Conservation (phyloP, 1,140 invertebrate species). For the Hycleus phaleratus region DNA sequence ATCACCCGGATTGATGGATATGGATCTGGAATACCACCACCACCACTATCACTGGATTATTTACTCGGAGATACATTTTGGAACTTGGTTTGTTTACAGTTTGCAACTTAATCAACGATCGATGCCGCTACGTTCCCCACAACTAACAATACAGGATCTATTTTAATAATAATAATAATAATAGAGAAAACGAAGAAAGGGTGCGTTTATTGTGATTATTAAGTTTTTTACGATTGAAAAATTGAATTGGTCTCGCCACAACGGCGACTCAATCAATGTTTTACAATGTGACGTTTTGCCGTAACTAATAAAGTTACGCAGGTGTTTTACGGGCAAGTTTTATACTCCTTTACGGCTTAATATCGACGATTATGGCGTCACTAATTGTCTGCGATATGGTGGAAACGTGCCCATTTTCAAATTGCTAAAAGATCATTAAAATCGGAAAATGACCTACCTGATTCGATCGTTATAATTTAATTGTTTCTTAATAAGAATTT, state of each 20-base stretch:
- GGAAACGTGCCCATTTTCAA: constrained; percentile 11
- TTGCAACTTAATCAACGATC: constrained; percentile 1
- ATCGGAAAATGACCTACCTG: not conserved
- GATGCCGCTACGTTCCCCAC: too few relatives aligned
- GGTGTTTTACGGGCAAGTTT: constrained; percentile 13
- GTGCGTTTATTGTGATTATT: too few relatives aligned
- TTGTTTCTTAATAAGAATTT: constrained; percentile 5
- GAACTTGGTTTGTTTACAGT: constrained; percentile 7
- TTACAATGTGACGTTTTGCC: not conserved
- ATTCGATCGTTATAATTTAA: not conserved
- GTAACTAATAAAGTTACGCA: constrained; percentile 18
- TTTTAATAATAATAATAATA: too few relatives aligned
- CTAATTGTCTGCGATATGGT: constrained; percentile 9
- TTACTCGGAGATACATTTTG: not conserved
- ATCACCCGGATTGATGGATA: constrained; percentile 8
- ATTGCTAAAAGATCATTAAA: not conserved
- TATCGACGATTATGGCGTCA: constrained; percentile 14
- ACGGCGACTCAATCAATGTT: too few relatives aligned
- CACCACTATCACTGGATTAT: not conserved
- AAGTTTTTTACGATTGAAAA: too few relatives aligned
- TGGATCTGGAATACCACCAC: constrained; percentile 9
- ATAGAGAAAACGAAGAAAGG: too few relatives aligned
- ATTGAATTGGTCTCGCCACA: too few relatives aligned
- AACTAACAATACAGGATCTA: too few relatives aligned
- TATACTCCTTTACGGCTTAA: constrained; percentile 13